Evolutionary conservation across 2,797 vertebrate species (phyloP).

Genomic region (Clarias pachynema): DNA sequence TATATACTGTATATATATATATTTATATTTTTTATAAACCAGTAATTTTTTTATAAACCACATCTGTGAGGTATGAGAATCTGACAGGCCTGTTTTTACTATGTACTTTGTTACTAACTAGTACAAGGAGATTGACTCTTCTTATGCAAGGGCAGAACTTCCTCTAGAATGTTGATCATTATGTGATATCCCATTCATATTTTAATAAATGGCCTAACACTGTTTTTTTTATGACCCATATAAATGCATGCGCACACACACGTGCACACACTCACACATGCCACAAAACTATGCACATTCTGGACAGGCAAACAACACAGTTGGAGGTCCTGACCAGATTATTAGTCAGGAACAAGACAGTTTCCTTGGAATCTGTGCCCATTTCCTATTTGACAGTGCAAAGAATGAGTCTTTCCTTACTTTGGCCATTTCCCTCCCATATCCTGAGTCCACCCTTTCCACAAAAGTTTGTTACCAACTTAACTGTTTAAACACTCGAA

Average conservation of each 20-base stretch:
- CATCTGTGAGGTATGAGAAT: not conserved
- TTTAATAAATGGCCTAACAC: not conserved
- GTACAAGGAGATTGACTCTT: not conserved
- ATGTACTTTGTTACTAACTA: not conserved
- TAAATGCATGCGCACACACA: not conserved
- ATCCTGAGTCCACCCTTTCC: conserved; percentile 74
- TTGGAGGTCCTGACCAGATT: conserved; percentile 38
- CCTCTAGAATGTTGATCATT: not conserved
- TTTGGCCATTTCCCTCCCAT: conserved; percentile 70
- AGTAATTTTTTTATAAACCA: no score
- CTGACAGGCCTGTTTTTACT: not conserved
- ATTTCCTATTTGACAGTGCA: conserved; percentile 72
- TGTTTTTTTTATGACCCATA: not conserved
- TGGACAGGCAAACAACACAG: not conserved
- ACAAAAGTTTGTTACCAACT: conserved; percentile 53
- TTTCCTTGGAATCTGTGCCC: conserved; percentile 78
- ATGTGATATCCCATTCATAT: not conserved
- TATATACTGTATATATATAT: no score
- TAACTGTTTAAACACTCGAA: conserved; percentile 59
- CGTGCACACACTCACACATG: not conserved
- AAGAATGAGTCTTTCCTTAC: conserved; percentile 73
- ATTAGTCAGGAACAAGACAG: conserved; percentile 74
- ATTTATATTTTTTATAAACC: no score
- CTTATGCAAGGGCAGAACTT: not conserved
- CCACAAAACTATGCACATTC: conserved; percentile 2